Evolutionary conservation across 2,888 invertebrate species (phyloP).

Genomic region (Pandemis cinnamomeana): DNA sequence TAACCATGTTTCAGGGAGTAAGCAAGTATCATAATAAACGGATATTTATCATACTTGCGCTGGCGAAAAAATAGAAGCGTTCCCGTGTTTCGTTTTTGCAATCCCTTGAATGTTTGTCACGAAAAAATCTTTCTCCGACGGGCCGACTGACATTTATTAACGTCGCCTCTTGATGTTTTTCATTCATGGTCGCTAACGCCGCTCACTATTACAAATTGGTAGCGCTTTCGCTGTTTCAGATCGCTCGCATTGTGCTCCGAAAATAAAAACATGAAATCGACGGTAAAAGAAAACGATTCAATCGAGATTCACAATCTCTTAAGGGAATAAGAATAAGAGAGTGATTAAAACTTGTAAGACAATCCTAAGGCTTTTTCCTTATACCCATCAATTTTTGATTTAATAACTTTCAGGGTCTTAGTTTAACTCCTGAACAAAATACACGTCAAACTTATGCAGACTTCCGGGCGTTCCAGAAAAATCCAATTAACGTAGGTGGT

Average conservation of each 20-base stretch:
- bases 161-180: slow-evolving; percentile 31
- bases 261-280: not conserved
- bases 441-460: slow-evolving; percentile 5
- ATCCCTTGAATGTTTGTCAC: slow-evolving; percentile 46
- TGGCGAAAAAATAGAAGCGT: slow-evolving; percentile 52
- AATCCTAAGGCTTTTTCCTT: not conserved
- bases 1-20: slow-evolving; percentile 48
- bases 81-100: slow-evolving; percentile 48
- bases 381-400: not conserved
- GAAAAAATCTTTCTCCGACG: slow-evolving; percentile 34
- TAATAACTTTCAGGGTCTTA: not conserved
- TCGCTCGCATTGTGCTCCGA: slow-evolving; percentile 5
- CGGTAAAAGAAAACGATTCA: not conserved
- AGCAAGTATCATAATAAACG: slow-evolving; percentile 54
- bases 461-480: slow-evolving; percentile 14
- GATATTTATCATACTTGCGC: slow-evolving; percentile 58
- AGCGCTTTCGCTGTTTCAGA: slow-evolving; percentile 20
- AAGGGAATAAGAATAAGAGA: not conserved
- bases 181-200: slow-evolving; percentile 28
- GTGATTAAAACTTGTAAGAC: not conserved
- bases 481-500: slow-evolving; percentile 30
- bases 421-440: slow-evolving; percentile 2
- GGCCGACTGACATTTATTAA: slow-evolving; percentile 35
- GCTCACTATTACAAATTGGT: slow-evolving; percentile 29
- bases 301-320: not conserved